phyloP scores from a whole-genome alignment of 2,888 invertebrate genomes.

The Protonemura montana region DNA sequence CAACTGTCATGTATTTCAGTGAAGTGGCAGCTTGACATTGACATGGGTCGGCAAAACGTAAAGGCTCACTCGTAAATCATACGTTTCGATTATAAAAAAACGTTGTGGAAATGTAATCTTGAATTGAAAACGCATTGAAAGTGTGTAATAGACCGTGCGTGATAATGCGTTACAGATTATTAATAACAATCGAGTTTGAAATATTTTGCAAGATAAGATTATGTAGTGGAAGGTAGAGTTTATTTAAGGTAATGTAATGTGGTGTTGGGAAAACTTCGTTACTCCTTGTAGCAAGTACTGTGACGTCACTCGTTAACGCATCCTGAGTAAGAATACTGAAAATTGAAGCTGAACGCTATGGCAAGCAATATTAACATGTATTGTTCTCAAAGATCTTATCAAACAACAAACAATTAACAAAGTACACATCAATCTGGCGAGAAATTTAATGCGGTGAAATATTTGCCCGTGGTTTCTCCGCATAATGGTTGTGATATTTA shows the following conservation, averaged over 20 bases:
- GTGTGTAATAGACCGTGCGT: too few relatives aligned
- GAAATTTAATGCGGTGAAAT: too few relatives aligned
- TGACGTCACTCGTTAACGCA: too few relatives aligned
- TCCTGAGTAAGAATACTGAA: neutral
- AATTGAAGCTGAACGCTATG: neutral
- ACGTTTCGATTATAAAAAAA: neutral
- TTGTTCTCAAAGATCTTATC: too few relatives aligned
- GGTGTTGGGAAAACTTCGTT: neutral
- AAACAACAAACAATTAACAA: too few relatives aligned
- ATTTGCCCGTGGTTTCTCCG: too few relatives aligned
- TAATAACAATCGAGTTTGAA: too few relatives aligned
- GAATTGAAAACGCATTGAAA: neutral
- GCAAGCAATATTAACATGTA: too few relatives aligned
- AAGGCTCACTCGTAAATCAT: too few relatives aligned
- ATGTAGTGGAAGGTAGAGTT: neutral
- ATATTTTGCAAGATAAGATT: neutral
- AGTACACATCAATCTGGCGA: too few relatives aligned
- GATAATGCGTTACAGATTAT: too few relatives aligned
- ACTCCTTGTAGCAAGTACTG: neutral
- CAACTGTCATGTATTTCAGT: neutral
- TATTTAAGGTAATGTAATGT: neutral
- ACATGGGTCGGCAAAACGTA: neutral
- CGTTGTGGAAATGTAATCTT: neutral
- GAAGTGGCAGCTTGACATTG: neutral
- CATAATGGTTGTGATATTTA: too few relatives aligned